Base-by-base conservation (phyloP, 2,797 vertebrate species). In the Lacerta viridis region DNA sequence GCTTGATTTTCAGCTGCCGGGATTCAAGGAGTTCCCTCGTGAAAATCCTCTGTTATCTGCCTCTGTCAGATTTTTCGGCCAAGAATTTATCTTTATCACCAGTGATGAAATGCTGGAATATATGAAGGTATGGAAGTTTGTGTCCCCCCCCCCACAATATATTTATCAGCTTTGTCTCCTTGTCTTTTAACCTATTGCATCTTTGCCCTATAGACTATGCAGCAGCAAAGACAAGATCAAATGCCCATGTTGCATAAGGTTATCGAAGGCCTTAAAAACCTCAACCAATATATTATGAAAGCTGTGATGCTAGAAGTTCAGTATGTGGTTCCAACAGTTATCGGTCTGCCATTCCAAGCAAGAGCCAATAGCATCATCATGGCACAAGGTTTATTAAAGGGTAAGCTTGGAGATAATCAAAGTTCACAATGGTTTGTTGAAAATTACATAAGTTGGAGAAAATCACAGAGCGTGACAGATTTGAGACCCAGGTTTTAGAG, bases 1-100 rank as follows among this genome's bases (percentile, higher is more conserved):
- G 10, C 50, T 68, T 86, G 88, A 68, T 75, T 88, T 87, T 82
- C 72, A 89, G 88, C 27, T 81, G 41, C n/a, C 41, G 27, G 78
- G 1, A 68, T 68, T 75, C 69, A 61, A 87, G 46, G 69, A 78
- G 29, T 1, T 66, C 68, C 1, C 33, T n/a, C 11, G 0, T 43
- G 74, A 13, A 33, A 2, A 3, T 3, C 29, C 11, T 33, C 1
- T 50, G 0, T 1, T 50, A 5, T 33, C n/a, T 66, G 1, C 4
- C 1, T 3, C 43, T 36, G 0, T 89, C 3, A 80, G 7, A 50
- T 0, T 75, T 2, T 18, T 75, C 5, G 55, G 2, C n/a, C 2
- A 18, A 15, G 1, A 85, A 9, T 0, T n/a, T 11, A 13, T 43
- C 0, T 85, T 61, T 80, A 1, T 17, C 1, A 1, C 36, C 15